Evolutionary conservation across 1,140 invertebrate genomes (phyloP).

Genomic region (Pseudomyrmex pallidus): DNA sequence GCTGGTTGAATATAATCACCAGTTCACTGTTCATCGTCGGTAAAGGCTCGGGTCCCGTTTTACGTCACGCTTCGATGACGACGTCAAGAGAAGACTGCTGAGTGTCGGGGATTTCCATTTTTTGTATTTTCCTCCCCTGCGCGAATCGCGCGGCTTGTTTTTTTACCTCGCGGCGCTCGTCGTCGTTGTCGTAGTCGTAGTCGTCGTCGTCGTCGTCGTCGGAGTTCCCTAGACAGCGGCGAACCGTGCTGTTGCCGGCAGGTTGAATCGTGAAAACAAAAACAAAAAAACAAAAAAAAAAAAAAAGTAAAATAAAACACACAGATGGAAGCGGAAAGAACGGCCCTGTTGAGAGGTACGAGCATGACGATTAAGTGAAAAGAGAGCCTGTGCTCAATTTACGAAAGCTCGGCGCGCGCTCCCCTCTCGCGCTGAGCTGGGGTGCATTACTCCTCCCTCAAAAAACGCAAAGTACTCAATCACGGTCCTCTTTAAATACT

Average conservation of each 20-base stretch:
- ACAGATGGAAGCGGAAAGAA: background rate
- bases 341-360: conserved; percentile 21
- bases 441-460: background rate
- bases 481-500: conserved; percentile 18
- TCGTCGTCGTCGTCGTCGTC: background rate
- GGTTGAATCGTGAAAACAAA: conserved; percentile 48
- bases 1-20: conserved; percentile 54
- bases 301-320: background rate
- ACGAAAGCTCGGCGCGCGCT: conserved; percentile 24
- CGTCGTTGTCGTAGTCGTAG: background rate
- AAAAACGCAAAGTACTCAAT: conserved; percentile 9
- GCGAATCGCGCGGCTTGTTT: conserved; percentile 13
- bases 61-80: conserved; percentile 53
- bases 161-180: conserved; percentile 5
- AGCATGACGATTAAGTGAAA: conserved; percentile 53
- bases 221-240: conserved; percentile 27
- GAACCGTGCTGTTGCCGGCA: conserved; percentile 44
- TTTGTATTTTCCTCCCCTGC: conserved; percentile 19
- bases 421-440: background rate
- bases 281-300: conserved; percentile 4
- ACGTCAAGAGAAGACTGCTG: conserved; percentile 17
- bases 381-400: conserved; percentile 39
- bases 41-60: conserved; percentile 10
- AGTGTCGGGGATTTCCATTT: conserved; percentile 31
- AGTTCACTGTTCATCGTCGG: conserved; percentile 63